These are phyloP conservation scores for Oceanodroma leucorhoa DNA, from an alignment of 2,797 vertebrate species.

Conservation along the genomic window DNA sequence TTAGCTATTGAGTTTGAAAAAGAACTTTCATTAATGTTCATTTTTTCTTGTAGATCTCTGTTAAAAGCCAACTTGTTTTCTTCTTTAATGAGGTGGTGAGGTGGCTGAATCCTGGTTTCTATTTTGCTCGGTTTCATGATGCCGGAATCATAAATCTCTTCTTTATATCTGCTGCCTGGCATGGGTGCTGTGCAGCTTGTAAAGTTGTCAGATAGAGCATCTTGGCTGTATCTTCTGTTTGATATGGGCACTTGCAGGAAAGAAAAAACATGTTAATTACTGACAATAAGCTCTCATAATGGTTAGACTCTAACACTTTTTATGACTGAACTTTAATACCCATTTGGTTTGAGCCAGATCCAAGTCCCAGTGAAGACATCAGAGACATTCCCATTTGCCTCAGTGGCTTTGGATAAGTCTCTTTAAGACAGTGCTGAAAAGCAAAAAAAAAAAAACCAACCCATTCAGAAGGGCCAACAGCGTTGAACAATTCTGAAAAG, in stretches of 20 bases:
- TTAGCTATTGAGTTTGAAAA: slow-evolving; percentile 62
- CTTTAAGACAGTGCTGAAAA: background rate
- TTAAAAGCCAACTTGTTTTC: slow-evolving; percentile 70
- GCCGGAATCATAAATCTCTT: slow-evolving; percentile 73
- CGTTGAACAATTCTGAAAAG: background rate
- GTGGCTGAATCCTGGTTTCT: slow-evolving; percentile 55
- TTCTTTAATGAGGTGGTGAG: slow-evolving; percentile 67
- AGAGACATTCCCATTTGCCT: background rate
- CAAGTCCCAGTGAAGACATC: background rate
- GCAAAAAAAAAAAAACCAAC: background rate
- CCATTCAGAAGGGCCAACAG: background rate
- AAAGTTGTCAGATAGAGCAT: slow-evolving; percentile 66
- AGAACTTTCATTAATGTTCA: slow-evolving; percentile 29
- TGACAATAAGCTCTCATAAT: background rate
- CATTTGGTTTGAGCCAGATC: background rate
- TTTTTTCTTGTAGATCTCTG: slow-evolving; percentile 67
- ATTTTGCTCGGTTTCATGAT: slow-evolving; percentile 59
- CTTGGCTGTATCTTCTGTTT: slow-evolving; percentile 69
- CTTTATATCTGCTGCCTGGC: slow-evolving; percentile 75
- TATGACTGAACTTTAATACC: background rate
- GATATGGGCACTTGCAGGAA: slow-evolving; percentile 63
- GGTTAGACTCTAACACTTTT: background rate
- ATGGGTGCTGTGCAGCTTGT: slow-evolving; percentile 65
- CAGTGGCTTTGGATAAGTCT: background rate
- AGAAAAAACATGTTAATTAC: background rate